Conservation (phyloP, 2,113 vertebrate species). For the Benitochromis conjunctus region DNA sequence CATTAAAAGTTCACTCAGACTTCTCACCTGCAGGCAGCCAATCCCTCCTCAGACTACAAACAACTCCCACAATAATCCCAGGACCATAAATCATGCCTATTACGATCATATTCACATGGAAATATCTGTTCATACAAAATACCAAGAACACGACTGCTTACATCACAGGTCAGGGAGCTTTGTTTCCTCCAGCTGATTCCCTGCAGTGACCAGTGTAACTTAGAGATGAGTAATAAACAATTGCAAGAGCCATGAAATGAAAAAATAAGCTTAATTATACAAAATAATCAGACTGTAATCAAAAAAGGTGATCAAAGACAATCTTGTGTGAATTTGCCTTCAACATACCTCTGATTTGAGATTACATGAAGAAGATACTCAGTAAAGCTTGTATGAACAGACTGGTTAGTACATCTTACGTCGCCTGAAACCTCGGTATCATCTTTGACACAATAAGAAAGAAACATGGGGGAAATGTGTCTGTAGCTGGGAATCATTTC, state of each 20-base stretch:
- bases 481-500: not conserved
- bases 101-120: too few species aligned
- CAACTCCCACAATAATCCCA: accelerated
- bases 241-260: not conserved
- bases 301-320: not conserved
- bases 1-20: not conserved
- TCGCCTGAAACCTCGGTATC: accelerated
- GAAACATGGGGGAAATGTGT: not conserved
- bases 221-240: not conserved
- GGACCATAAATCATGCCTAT: not conserved
- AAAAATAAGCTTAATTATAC: too few species aligned
- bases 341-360: not conserved
- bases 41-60: not conserved
- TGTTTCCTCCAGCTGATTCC: not conserved
- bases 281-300: not conserved
- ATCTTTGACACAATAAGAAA: not conserved
- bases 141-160: not conserved
- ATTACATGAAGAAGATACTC: not conserved
- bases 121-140: too few species aligned
- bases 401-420: not conserved
- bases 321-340: not conserved
- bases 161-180: not conserved
- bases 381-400: accelerated
- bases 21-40: not conserved
- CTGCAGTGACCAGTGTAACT: not conserved